Evolutionary conservation across 2,888 invertebrate genomes (phyloP), one percentile per base, ranked within the genome.

Genomic region (Drosophila histrio): DNA sequence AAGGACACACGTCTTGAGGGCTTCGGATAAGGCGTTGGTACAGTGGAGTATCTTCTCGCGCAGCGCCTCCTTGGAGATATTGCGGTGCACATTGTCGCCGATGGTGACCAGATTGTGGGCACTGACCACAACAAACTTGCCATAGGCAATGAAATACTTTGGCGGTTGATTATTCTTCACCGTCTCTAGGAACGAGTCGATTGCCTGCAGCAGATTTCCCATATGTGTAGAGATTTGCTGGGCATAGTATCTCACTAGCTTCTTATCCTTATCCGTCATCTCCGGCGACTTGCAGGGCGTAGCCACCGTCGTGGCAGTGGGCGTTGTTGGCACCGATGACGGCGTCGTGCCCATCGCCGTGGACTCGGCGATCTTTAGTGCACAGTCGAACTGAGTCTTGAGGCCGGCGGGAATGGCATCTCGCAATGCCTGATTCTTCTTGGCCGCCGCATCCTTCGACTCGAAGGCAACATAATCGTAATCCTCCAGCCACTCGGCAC

Each of bases 141-240:
- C 97, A 90, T 98, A 97, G 11, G 97, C 97, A 52, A 98, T 95
- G 91, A 98, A 98, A 71, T 95, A 96, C 92, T 97, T 97, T 0
- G 99, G 98, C 34, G 98, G 97, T 90, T 98, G 97, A 88, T 97
- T 98, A 91, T 96, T 96, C 88, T 97, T 97, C 36, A 99, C 96
- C 4, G 97, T 96, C 83, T 96, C 94, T 44, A 98, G 93, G 92
- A 99, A 98, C 0, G 97, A 97, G 88, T 98, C 98, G 59, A 98
- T 97, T 13, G 98, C 97, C 77, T 96, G 96, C 69, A 96, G 95
- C 44, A 99, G 93, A 90, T 96, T 95, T 19, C 95, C 95, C 84
- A 96, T 95, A 91, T 98, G 97, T 11, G 95, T 96, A 32, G 96
- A 95, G 22, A 96, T 94, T 91, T 98, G 98, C 47, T 95, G 95